A percentile compares a stretch with the other conserved stretches of the same genome.
Conservation (phyloP, 1,140 invertebrate species). For the Stegodyphus dumicola region DNA sequence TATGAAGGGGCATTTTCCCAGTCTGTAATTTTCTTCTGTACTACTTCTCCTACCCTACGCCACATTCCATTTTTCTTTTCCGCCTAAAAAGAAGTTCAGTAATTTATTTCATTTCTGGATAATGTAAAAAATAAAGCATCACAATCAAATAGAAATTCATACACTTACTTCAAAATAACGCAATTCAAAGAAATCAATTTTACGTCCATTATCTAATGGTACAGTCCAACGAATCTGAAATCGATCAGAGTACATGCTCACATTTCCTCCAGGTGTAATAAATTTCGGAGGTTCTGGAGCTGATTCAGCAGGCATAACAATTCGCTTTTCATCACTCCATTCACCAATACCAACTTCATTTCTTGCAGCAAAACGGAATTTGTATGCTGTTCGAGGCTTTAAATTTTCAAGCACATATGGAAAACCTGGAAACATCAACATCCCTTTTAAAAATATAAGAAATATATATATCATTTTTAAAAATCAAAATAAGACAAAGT, state of each 20-base stretch:
- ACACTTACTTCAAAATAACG: slow-evolving; percentile 79
- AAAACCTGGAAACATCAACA: slow-evolving; percentile 13
- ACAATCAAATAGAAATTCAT: not conserved
- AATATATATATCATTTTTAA: no score
- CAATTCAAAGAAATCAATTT: slow-evolving; percentile 84
- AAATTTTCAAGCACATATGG: slow-evolving; percentile 79
- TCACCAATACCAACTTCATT: slow-evolving; percentile 85
- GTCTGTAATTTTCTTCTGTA: slow-evolving; percentile 18
- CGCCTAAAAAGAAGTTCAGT: slow-evolving; percentile 23
- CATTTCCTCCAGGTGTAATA: slow-evolving; percentile 64
- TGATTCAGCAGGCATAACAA: slow-evolving; percentile 65
- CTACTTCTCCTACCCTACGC: slow-evolving; percentile 22
- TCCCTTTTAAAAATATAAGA: no score
- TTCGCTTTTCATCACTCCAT: slow-evolving; percentile 73
- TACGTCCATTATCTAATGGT: slow-evolving; percentile 87
- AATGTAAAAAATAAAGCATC: not conserved
- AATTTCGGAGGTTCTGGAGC: slow-evolving; percentile 64
- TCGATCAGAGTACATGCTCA: slow-evolving; percentile 77
- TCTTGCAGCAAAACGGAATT: slow-evolving; percentile 84
- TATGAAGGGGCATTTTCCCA: slow-evolving; percentile 52
- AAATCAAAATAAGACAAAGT: no score
- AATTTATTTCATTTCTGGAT: not conserved
- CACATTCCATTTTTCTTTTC: slow-evolving; percentile 35
- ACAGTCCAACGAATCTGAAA: slow-evolving; percentile 83
- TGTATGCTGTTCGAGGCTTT: slow-evolving; percentile 81